phyloP scores from a whole-genome alignment of 2,888 invertebrate genomes.

The Mythimna lalbum region DNA sequence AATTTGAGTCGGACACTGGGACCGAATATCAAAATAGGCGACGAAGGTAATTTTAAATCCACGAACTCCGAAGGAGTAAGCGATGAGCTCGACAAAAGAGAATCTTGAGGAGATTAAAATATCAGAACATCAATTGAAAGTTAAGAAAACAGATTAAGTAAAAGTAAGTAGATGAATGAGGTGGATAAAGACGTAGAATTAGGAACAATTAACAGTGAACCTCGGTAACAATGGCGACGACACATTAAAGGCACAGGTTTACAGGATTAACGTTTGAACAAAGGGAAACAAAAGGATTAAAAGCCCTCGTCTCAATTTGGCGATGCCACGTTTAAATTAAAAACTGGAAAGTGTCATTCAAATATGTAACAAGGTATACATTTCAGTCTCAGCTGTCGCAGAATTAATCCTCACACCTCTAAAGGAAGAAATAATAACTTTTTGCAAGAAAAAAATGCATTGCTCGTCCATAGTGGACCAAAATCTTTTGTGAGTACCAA shows the following conservation, averaged over 20 bases:
- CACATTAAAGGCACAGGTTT: slow-evolving; percentile 75
- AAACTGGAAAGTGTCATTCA: slow-evolving; percentile 83
- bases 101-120: slow-evolving; percentile 49
- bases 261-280: slow-evolving; percentile 76
- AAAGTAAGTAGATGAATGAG: slow-evolving; percentile 68
- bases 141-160: slow-evolving; percentile 68
- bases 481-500: slow-evolving; percentile 84
- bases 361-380: slow-evolving; percentile 82
- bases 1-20: slow-evolving; percentile 59
- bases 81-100: slow-evolving; percentile 7
- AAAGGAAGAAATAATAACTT: slow-evolving; percentile 76
- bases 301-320: slow-evolving; percentile 75
- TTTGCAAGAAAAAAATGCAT: slow-evolving; percentile 76
- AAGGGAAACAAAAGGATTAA: slow-evolving; percentile 78
- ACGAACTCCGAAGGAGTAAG: slow-evolving; percentile 34
- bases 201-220: slow-evolving; percentile 75
- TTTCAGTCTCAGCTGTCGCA: slow-evolving; percentile 71
- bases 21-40: slow-evolving; percentile 61
- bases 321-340: slow-evolving; percentile 75
- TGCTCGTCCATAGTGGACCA: slow-evolving; percentile 80
- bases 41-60: slow-evolving; percentile 51
- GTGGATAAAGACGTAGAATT: slow-evolving; percentile 70
- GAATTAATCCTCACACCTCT: slow-evolving; percentile 79
- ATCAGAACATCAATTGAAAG: slow-evolving; percentile 50
- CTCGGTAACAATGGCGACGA: slow-evolving; percentile 66